A percentile compares a stretch with the other conserved stretches of the same genome.
Conservation (phyloP, 2,888 invertebrate genomes). For the Arctia plantaginis region DNA sequence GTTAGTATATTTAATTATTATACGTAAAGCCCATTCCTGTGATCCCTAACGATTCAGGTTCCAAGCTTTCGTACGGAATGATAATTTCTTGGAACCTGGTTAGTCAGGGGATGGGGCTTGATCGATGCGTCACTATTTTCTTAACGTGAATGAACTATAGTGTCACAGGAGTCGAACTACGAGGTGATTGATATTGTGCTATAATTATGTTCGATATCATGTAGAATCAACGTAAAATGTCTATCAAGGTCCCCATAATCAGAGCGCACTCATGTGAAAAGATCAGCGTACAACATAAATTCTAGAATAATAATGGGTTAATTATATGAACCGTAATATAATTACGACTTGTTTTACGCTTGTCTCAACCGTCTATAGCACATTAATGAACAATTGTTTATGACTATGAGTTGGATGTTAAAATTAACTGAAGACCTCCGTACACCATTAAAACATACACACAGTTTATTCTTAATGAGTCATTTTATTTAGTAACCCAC, state of each 20-base stretch:
- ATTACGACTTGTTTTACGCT: slow-evolving; percentile 12
- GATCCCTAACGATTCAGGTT: too few relatives aligned
- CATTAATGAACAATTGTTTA: slow-evolving; percentile 14
- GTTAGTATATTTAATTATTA: too few relatives aligned
- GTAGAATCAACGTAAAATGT: not conserved
- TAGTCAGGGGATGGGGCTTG: too few relatives aligned
- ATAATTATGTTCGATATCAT: not conserved
- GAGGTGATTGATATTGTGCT: not conserved
- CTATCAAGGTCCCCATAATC: not conserved
- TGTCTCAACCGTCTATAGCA: slow-evolving; percentile 5
- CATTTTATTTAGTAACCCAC: not conserved
- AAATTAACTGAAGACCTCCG: not conserved
- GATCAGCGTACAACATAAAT: not conserved
- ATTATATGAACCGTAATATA: not conserved
- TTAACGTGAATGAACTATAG: too few relatives aligned
- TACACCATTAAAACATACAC: not conserved
- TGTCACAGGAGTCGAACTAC: not conserved
- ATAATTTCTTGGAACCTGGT: too few relatives aligned
- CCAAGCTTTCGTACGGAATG: too few relatives aligned
- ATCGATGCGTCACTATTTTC: too few relatives aligned
- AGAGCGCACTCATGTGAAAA: not conserved
- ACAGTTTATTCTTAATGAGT: not conserved
- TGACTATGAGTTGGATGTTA: slow-evolving; percentile 2
- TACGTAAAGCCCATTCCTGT: too few relatives aligned
- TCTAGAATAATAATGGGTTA: not conserved